A percentile compares a stretch with the other conserved stretches of the same genome.
Conservation (phyloP, 2,888 invertebrate genomes). For the Aporophyla lueneburgensis region DNA sequence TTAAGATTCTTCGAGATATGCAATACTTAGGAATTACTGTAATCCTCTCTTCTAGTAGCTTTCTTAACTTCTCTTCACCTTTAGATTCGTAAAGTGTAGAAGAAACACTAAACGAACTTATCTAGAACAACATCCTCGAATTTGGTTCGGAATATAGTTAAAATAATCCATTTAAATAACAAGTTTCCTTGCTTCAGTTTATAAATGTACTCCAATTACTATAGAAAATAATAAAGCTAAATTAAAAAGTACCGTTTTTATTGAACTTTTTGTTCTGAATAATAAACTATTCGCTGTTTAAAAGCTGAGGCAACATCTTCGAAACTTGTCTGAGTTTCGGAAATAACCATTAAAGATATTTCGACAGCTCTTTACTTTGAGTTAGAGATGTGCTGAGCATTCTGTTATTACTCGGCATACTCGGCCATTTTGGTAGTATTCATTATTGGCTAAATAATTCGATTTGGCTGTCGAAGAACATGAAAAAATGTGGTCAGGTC, state of each 20-base stretch:
- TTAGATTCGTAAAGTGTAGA: neutral
- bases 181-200: conserved; percentile 10
- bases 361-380: no score
- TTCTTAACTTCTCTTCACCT: neutral
- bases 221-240: conserved; percentile 29
- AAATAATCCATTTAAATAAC: conserved; percentile 31
- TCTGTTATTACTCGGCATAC: no score
- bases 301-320: conserved; percentile 37
- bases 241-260: conserved; percentile 28
- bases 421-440: no score
- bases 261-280: conserved; percentile 38
- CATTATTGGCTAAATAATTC: no score
- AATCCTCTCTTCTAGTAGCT: neutral
- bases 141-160: neutral
- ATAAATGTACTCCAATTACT: conserved; percentile 29
- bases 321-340: conserved; percentile 32
- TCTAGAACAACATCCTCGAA: conserved; percentile 4
- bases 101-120: neutral
- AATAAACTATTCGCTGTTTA: conserved; percentile 47
- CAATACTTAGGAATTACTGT: no score
- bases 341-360: conserved; percentile 23
- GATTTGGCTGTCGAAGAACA: no score
- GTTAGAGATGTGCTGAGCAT: no score
- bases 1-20: no score
- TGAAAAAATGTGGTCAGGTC: no score